Evolutionary conservation across 2,797 vertebrate genomes (phyloP), one percentile per base, ranked within the genome.

Genomic region (Cuculus canorus): DNA sequence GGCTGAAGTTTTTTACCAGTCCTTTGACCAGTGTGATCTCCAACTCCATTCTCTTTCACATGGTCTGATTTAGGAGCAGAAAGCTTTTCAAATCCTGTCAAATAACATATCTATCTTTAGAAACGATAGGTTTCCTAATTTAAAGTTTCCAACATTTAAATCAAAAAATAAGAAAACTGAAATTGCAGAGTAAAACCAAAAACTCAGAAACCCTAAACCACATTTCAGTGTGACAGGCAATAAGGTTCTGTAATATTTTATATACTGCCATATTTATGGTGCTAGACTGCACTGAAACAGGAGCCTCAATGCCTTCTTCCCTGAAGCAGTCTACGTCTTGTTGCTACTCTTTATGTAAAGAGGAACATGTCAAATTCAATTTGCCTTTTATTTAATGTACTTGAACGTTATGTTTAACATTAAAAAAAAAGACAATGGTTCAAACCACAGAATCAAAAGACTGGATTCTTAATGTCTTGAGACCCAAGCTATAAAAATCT

Each of bases 31-130:
- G 86, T n/a, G 56, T 97, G 92, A 53, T 98, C 96, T 76, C 96
- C 96, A 33, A 97, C 97, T 93, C 98, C 98, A 48, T 99, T 99
- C 94, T 99, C 99, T 95, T 95, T 98, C 59, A 97, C 90, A 14
- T 98, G 98, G 48, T 99, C 98, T 93, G 98, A 80, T 90, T 98
- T 98, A 60, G 64, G 82, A 95, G 84, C 61, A 53, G 86, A 52
- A 75, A 91, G 71, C 18, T 97, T 97, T 93, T 97, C 97, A 97
- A 94, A 97, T 47, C 96, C 97, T 98, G 82, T 37, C 57, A 96
- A 97, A 82, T 35, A 69, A 94, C 48, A 94, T 23, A 93, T 50
- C 23, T 68, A 50, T 54, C n/a, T 81, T 94, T 75, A 91, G 81
- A 91, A 94, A 81, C 25, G 2, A 82, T 70, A 87, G 3, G 11